phyloP scores from a whole-genome alignment of 1,140 invertebrate species.

The Macrostomum lignano region DNA sequence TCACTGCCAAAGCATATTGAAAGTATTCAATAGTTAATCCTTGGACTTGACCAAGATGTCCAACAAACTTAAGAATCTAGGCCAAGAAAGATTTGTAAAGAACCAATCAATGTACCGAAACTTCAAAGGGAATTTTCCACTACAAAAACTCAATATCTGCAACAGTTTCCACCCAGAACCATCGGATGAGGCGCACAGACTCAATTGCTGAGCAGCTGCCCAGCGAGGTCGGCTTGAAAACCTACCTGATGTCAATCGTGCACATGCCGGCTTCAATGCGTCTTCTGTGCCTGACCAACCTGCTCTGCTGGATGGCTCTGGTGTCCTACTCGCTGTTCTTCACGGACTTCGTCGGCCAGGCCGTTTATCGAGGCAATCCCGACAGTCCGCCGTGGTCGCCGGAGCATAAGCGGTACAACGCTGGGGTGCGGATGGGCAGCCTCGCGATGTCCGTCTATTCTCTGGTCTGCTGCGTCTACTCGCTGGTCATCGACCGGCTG shows the following conservation, averaged over 20 bases:
- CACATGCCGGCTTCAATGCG: conserved; percentile 56
- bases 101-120: too few relatives aligned
- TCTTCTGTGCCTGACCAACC: conserved; percentile 62
- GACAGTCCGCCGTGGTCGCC: conserved; percentile 38
- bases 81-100: too few relatives aligned
- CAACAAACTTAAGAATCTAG: too few relatives aligned
- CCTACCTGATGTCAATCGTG: conserved; percentile 60
- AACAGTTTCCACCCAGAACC: too few relatives aligned
- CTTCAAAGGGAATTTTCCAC: too few relatives aligned
- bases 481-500: too few relatives aligned
- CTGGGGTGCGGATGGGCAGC: conserved; percentile 67
- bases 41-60: too few relatives aligned
- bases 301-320: conserved; percentile 89
- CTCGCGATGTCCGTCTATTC: conserved; percentile 90
- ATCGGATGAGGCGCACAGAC: too few relatives aligned
- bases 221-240: conserved; percentile 24
- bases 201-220: too few relatives aligned
- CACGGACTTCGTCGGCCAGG: conserved; percentile 79
- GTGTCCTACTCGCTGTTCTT: conserved; percentile 86
- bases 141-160: too few relatives aligned
- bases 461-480: conserved; percentile 60
- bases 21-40: too few relatives aligned
- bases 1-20: too few relatives aligned
- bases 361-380: conserved; percentile 49
- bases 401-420: conserved; percentile 42